Conservation (phyloP, 2,113 vertebrate species). For the Amphiprion percula region DNA sequence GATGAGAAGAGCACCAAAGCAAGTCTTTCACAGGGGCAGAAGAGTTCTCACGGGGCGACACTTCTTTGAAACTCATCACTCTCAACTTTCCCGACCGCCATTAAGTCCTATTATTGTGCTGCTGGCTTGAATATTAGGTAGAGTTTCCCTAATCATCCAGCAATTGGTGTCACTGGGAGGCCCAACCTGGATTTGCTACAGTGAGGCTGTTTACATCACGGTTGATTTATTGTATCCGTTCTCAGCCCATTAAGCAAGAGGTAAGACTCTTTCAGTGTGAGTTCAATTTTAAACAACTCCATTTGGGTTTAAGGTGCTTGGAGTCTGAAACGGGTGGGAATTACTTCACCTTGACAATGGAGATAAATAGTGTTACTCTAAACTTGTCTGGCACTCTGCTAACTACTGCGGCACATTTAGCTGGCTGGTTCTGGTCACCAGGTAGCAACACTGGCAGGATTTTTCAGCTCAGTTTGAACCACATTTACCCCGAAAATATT, state of each 20-base stretch:
- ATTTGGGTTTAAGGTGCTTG: constrained; percentile 30
- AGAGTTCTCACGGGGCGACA: constrained; percentile 17
- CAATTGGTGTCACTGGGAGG: constrained; percentile 45
- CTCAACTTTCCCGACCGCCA: constrained; percentile 3
- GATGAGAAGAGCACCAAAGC: constrained; percentile 49
- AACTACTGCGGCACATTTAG: neutral
- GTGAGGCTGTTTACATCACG: constrained; percentile 38
- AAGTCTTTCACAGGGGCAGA: constrained; percentile 34
- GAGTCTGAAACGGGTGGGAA: constrained; percentile 10
- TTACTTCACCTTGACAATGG: constrained; percentile 16
- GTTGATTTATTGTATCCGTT: constrained; percentile 63
- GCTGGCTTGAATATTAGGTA: constrained; percentile 46
- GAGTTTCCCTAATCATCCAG: constrained; percentile 55
- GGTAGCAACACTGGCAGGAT: neutral
- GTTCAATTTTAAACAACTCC: constrained; percentile 48
- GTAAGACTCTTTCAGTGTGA: constrained; percentile 19
- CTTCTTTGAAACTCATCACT: constrained; percentile 49
- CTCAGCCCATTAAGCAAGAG: constrained; percentile 42
- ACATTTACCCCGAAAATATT: neutral
- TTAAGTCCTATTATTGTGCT: constrained; percentile 38
- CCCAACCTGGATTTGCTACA: constrained; percentile 7
- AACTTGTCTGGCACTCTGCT: neutral
- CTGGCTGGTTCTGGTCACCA: neutral
- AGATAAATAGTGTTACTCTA: constrained; percentile 23
- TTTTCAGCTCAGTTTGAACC: neutral